Base-by-base conservation (phyloP, 2,888 invertebrate species). In the Diadegma fenestrale region DNA sequence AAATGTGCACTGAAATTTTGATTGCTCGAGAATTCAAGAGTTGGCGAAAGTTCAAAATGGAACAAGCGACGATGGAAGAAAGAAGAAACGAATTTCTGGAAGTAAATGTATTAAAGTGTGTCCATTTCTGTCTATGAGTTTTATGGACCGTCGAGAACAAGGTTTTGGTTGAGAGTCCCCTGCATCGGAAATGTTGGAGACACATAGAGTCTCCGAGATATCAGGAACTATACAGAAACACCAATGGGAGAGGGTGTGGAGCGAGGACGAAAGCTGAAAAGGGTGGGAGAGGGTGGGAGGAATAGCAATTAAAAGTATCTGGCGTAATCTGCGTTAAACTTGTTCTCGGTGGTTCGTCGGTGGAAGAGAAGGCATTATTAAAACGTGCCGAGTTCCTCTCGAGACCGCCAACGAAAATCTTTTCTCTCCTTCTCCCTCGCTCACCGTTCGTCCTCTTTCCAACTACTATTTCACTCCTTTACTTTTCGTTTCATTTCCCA, bases 301-400 rank as follows among this genome's bases (percentile, higher is more conserved):
- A 93, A 93, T 93, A 91, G 93, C 93, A 93, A 93, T 93, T 93
- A 93, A 93, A 92, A 93, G 92, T 93, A 93, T 93, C 93, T 91
- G 91, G 91, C 91, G 91, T 92, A 93, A 93, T 93, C 93, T 93
- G 92, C 92, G 92, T 93, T 93, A 92, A 93, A 93, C 93, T 93
- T 93, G 92, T 92, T 91, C 91, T 88, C 89, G 88, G 87, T 82
- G 80, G 58, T 89, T 81, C 76, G 84, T 81, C 76, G 84, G 88
- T 88, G 86, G 89, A 80, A 84, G 87, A 68, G 79, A 78, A 89
- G 89, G 90, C 91, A 91, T 92, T 92, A 92, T 92, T 92, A 92
- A 93, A 92, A 92, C 91, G 91, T 92, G 91, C 91, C 90, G 91
- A 90, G 91, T 64, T 79, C 72, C 79, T 81, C 77, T 69, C 75